Conservation (phyloP, 2,888 invertebrate genomes). For the Acrobeloides nanus region DNA sequence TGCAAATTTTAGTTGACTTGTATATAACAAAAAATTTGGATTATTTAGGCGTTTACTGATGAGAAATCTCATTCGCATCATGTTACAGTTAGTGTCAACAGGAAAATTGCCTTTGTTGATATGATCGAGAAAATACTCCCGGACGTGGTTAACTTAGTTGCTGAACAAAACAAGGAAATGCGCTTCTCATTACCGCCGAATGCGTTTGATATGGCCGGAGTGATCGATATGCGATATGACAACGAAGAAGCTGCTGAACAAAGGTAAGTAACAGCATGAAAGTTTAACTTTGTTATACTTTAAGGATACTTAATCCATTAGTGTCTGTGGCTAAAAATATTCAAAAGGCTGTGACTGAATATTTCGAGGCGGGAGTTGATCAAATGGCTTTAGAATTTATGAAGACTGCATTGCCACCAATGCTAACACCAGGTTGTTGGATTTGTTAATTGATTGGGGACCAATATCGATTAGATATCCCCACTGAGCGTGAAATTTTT, state of each 20-base stretch:
- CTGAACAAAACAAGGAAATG: constrained; percentile 6
- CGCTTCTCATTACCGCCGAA: constrained; percentile 11
- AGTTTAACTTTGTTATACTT: constrained; percentile 7
- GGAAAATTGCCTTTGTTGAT: constrained; percentile 82
- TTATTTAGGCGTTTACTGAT: constrained; percentile 31
- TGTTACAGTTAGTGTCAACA: constrained; percentile 84
- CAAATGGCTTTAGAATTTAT: constrained; percentile 75
- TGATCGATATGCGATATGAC: constrained; percentile 27
- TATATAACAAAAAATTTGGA: too few species aligned
- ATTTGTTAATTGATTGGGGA: constrained; percentile 1
- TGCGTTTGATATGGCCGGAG: constrained; percentile 38
- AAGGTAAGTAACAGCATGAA: constrained; percentile 18
- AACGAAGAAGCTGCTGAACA: constrained; percentile 30
- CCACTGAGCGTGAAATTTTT: too few species aligned
- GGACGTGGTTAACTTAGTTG: constrained; percentile 17
- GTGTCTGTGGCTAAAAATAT: constrained; percentile 28
- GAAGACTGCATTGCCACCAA: constrained; percentile 79
- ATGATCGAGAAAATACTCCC: constrained; percentile 67
- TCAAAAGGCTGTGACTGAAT: constrained; percentile 20
- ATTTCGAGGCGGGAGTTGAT: constrained; percentile 67
- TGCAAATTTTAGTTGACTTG: too few species aligned
- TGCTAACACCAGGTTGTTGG: constrained; percentile 45
- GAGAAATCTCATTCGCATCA: constrained; percentile 76
- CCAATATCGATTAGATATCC: too few species aligned
- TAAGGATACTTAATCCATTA: constrained; percentile 27